A percentile compares a stretch with the other conserved stretches of the same genome.
Evolutionary conservation across 2,888 invertebrate genomes (phyloP).

Genomic region (Petrolisthes cinctipes): DNA sequence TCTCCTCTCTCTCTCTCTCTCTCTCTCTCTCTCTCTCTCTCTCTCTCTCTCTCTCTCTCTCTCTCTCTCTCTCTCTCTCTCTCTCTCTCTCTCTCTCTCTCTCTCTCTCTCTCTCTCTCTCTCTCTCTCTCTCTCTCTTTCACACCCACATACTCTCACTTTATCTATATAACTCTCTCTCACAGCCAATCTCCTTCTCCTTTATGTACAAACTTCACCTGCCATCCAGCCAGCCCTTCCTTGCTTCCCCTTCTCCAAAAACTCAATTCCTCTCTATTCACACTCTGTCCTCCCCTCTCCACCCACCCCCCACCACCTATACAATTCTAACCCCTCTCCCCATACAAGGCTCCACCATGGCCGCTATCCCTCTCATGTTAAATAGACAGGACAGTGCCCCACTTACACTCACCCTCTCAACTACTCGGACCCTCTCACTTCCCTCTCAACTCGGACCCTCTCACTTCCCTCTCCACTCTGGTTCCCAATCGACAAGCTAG

Average conservation of each 20-base stretch:
- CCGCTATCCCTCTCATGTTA: too few species aligned
- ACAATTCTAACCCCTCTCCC: not conserved
- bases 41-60: too few species aligned
- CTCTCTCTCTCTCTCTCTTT: not conserved
- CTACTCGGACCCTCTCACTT: too few species aligned
- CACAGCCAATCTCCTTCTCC: not conserved
- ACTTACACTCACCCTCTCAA: too few species aligned
- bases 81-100: not conserved
- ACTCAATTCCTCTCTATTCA: not conserved
- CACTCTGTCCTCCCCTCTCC: not conserved
- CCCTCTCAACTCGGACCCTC: too few species aligned
- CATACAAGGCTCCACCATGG: too few species aligned
- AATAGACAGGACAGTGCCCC: too few species aligned
- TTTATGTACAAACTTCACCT: not conserved
- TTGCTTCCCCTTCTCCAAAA: not conserved
- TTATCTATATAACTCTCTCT: not conserved
- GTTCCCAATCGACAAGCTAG: too few species aligned
- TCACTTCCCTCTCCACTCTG: too few species aligned
- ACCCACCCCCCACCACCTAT: constrained; percentile 13
- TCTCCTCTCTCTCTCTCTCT: not conserved
- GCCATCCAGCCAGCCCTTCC: not conserved
- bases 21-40: too few species aligned
- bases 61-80: not conserved
- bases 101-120: not conserved
- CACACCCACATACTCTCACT: not conserved